Evolutionary conservation across 2,113 vertebrate genomes (phyloP).

Genomic region (Ahaetulla prasina): DNA sequence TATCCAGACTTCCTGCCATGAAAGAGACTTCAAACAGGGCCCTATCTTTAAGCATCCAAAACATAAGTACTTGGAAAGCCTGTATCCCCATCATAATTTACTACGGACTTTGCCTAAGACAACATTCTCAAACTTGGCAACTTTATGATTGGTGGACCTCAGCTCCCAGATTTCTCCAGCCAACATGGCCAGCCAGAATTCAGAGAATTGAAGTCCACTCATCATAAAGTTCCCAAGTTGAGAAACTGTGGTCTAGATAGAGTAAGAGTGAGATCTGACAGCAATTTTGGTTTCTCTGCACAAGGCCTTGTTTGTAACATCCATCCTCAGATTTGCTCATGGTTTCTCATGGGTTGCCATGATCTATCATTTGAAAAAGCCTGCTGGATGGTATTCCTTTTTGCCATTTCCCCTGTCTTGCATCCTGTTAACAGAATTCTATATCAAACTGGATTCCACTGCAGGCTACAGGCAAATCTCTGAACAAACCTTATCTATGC

Average conservation of each 20-base stretch:
- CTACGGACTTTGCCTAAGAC: background rate
- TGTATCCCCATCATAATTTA: background rate
- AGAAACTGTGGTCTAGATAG: background rate
- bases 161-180: no score
- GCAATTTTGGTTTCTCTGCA: background rate
- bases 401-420: background rate
- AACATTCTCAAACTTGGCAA: no score
- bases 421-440: no score
- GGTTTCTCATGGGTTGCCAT: background rate
- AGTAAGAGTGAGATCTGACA: background rate
- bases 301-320: background rate
- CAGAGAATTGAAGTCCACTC: no score
- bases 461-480: background rate
- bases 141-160: no score
- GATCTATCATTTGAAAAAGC: background rate
- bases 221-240: no score
- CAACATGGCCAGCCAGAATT: no score
- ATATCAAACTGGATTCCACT: background rate
- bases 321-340: background rate
- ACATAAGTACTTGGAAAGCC: background rate
- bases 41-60: background rate
- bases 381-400: background rate
- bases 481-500: background rate
- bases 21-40: background rate
- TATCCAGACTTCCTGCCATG: background rate